A percentile compares a stretch with the other conserved stretches of the same genome.
Conservation (phyloP, 2,113 vertebrate genomes). For the Ornithorhynchus anatinus region DNA sequence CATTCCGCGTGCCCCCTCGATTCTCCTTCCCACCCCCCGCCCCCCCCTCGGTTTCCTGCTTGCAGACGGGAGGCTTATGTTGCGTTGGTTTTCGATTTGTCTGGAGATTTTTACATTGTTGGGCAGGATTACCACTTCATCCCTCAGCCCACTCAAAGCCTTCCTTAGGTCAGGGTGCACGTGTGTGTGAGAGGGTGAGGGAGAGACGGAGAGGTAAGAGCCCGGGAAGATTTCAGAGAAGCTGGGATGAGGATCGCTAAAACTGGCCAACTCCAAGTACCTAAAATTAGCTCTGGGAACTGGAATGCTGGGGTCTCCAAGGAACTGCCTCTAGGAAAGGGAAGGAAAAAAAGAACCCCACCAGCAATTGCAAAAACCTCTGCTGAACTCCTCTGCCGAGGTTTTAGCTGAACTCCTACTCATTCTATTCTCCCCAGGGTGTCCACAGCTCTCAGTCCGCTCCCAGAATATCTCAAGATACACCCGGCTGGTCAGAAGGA, state of each 20-base stretch:
- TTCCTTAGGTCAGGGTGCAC: slow-evolving; percentile 9
- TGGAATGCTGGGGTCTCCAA: slow-evolving; percentile 61
- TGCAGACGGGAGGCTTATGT: no score
- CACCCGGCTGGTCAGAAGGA: slow-evolving; percentile 41
- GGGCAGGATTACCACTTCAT: slow-evolving; percentile 25
- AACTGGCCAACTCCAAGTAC: slow-evolving; percentile 55
- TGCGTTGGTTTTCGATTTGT: slow-evolving; percentile 49
- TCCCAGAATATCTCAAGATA: slow-evolving; percentile 26
- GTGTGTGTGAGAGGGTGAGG: neutral
- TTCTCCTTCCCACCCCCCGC: neutral
- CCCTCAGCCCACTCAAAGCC: slow-evolving; percentile 46
- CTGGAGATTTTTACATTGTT: slow-evolving; percentile 13
- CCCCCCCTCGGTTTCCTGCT: slow-evolving; percentile 32
- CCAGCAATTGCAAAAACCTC: neutral
- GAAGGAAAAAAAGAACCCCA: slow-evolving; percentile 29
- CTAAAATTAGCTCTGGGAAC: slow-evolving; percentile 77
- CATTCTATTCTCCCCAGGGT: slow-evolving; percentile 33
- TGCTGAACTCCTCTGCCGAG: slow-evolving; percentile 19
- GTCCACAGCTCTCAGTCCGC: slow-evolving; percentile 1
- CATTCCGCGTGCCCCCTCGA: neutral
- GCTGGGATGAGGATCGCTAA: slow-evolving; percentile 55
- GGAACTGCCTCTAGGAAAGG: slow-evolving; percentile 60
- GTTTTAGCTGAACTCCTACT: slow-evolving; percentile 45
- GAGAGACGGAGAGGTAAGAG: slow-evolving; percentile 41
- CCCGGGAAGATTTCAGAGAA: no score